These are phyloP conservation scores for Peromyscus melanophrys DNA, from an alignment of 2,797 vertebrate genomes.

Conservation along the genomic window DNA sequence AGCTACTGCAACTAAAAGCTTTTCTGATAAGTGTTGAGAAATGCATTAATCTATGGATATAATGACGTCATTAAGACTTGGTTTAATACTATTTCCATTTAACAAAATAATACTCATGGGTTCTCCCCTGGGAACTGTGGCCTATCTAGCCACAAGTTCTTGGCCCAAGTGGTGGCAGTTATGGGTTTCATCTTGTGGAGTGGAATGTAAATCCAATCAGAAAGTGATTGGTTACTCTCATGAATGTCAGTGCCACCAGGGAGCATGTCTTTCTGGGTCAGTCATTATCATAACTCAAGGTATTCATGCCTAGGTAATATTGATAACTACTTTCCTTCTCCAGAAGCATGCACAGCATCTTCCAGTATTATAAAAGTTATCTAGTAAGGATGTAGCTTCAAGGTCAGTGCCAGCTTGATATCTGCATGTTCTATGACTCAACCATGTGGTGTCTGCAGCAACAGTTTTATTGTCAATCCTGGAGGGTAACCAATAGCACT, in stretches of 20 bases:
- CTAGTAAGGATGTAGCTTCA: neutral
- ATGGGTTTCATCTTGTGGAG: neutral
- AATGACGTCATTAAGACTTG: neutral
- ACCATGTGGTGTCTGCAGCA: neutral
- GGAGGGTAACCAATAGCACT: neutral
- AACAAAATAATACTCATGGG: neutral
- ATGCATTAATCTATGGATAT: neutral
- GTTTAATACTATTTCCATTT: neutral
- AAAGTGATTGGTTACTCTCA: neutral
- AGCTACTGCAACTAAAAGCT: neutral
- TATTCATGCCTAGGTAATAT: neutral
- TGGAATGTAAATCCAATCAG: neutral
- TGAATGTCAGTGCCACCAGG: neutral
- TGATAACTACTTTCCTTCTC: neutral
- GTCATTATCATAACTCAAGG: neutral
- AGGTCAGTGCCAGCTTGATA: neutral
- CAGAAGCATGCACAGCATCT: neutral
- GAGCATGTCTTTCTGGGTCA: neutral
- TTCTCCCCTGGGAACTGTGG: neutral
- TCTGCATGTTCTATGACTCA: neutral
- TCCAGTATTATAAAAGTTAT: neutral
- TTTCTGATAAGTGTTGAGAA: neutral
- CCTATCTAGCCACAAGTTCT: neutral
- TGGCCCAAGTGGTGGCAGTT: neutral
- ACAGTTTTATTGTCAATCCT: neutral